A percentile compares a stretch with the other conserved stretches of the same genome.
Conservation (phyloP, 1,140 invertebrate genomes). For the Cotesia typhae region DNA sequence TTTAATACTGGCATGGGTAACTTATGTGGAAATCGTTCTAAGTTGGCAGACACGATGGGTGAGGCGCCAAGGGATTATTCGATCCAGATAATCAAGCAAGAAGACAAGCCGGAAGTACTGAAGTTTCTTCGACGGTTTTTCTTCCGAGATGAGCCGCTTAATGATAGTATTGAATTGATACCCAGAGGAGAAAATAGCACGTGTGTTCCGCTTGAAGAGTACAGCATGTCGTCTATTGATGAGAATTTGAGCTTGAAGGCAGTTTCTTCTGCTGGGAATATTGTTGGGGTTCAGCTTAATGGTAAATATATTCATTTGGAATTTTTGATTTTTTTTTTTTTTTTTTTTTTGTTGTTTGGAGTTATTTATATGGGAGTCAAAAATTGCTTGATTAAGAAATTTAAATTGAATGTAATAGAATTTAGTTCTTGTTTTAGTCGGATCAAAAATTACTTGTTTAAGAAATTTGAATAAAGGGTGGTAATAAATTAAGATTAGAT, state of each 20-base stretch:
- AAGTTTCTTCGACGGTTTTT: slow-evolving; percentile 72
- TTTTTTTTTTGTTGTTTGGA: not conserved
- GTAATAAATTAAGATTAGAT: no score
- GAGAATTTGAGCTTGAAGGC: slow-evolving; percentile 73
- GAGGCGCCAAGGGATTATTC: slow-evolving; percentile 54
- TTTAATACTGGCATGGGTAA: not conserved
- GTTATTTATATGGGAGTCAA: no score
- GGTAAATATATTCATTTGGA: slow-evolving; percentile 46
- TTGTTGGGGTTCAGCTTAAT: slow-evolving; percentile 70
- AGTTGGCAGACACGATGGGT: slow-evolving; percentile 54
- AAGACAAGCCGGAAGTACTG: slow-evolving; percentile 67
- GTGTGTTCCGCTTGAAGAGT: slow-evolving; percentile 73
- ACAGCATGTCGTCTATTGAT: slow-evolving; percentile 67
- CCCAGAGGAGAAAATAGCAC: slow-evolving; percentile 70
- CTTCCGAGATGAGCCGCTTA: slow-evolving; percentile 79
- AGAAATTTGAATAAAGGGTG: no score
- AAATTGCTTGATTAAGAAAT: not conserved
- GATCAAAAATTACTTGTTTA: no score
- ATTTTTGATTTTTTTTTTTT: not conserved
- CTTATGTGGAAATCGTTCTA: slow-evolving; percentile 21
- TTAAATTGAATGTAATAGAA: no score
- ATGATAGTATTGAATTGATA: slow-evolving; percentile 70
- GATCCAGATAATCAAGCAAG: slow-evolving; percentile 52
- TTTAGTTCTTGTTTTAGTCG: no score
- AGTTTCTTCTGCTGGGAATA: slow-evolving; percentile 68